Percentiles rank a stretch among this genome's conserved stretches.
These are phyloP conservation scores for Hyaena hyaena DNA, from an alignment of 2,113 vertebrate species.

Conservation along the genomic window DNA sequence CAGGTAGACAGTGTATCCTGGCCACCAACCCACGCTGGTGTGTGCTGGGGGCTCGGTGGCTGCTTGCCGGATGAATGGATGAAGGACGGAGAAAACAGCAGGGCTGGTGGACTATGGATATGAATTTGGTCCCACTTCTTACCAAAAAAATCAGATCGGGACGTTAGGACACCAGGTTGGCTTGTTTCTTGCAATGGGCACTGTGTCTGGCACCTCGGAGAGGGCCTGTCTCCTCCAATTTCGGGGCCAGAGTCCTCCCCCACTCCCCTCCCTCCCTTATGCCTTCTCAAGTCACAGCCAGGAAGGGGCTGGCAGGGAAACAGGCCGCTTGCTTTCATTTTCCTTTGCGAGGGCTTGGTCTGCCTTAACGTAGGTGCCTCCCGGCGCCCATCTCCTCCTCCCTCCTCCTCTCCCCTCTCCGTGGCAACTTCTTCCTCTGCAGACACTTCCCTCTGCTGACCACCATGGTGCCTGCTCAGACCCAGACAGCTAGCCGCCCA, in stretches of 20 bases:
- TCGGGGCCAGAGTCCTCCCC: conserved; percentile 29
- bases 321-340: background rate
- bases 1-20: background rate
- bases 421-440: background rate
- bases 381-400: rapidly evolving
- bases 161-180: conserved; percentile 38
- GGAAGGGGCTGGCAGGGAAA: conserved; percentile 65
- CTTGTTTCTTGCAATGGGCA: background rate
- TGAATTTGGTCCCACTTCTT: background rate
- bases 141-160: background rate
- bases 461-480: background rate
- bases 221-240: conserved; percentile 43
- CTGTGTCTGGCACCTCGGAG: conserved; percentile 71
- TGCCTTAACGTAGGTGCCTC: background rate
- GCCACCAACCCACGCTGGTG: background rate
- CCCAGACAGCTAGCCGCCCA: background rate
- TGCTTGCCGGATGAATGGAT: background rate
- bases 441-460: background rate
- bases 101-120: background rate
- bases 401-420: background rate
- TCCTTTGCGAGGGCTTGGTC: background rate
- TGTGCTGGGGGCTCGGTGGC: background rate
- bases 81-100: background rate
- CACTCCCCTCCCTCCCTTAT: conserved; percentile 56
- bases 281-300: conserved; percentile 66